A percentile compares a stretch with the other conserved stretches of the same genome.
phyloP scores from a whole-genome alignment of 2,797 vertebrate genomes.

The Labroides dimidiatus region DNA sequence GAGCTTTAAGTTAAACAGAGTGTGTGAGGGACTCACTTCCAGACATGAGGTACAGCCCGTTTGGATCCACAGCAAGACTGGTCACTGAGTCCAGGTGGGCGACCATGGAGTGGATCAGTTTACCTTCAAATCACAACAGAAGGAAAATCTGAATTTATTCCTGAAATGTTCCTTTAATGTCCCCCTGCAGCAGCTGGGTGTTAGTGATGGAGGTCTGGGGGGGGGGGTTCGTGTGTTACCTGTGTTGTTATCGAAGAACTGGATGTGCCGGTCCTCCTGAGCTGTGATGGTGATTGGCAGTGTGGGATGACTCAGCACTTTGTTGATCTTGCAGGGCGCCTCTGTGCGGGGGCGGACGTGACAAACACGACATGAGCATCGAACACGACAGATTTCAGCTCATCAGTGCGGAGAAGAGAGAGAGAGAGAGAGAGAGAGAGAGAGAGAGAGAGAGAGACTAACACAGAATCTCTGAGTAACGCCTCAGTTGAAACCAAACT shows the following conservation, averaged over 20 bases:
- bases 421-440: too few relatives aligned
- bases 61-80: conserved; percentile 97
- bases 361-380: too few relatives aligned
- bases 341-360: conserved; percentile 44
- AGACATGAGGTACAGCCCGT: conserved; percentile 98
- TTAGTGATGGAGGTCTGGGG: too few relatives aligned
- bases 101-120: conserved; percentile 97
- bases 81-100: conserved; percentile 98
- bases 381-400: too few relatives aligned
- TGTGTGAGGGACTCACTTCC: conserved; percentile 90
- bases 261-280: conserved; percentile 97
- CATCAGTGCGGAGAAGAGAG: too few relatives aligned
- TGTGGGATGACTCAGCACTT: conserved; percentile 97
- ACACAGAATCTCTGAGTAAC: too few relatives aligned
- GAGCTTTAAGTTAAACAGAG: too few relatives aligned
- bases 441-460: too few relatives aligned
- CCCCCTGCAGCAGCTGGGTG: too few relatives aligned
- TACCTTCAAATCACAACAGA: conserved; percentile 44
- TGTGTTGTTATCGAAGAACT: conserved; percentile 98
- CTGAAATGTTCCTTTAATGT: too few relatives aligned
- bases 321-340: conserved; percentile 93
- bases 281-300: conserved; percentile 97
- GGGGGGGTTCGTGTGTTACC: conserved; percentile 43
- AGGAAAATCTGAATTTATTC: too few relatives aligned
- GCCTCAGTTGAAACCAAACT: too few relatives aligned